Conservation (phyloP, 2,113 vertebrate genomes). For the Anhinga anhinga region DNA sequence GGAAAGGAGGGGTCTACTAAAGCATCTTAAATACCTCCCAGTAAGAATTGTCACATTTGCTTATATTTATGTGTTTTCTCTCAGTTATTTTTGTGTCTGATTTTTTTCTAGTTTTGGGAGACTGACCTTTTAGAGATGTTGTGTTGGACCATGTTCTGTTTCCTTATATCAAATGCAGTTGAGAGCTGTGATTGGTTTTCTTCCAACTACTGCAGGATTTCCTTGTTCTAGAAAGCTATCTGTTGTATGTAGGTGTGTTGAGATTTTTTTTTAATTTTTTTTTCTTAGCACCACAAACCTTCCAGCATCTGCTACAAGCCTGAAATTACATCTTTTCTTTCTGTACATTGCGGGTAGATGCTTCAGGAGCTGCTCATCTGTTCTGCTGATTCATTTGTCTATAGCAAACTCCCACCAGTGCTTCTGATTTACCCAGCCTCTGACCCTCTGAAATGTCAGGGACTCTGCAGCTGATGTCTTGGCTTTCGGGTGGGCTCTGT, state of each 20-base stretch:
- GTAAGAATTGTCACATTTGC: background rate
- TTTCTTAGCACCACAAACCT: slow-evolving; percentile 13
- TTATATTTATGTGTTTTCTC: slow-evolving; percentile 12
- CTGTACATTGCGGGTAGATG: background rate
- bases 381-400: slow-evolving; percentile 15
- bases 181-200: background rate
- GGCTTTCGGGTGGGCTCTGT: background rate
- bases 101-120: slow-evolving; percentile 11
- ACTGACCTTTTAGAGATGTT: background rate
- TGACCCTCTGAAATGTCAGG: background rate
- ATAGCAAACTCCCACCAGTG: background rate
- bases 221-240: slow-evolving; percentile 19
- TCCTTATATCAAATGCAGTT: background rate
- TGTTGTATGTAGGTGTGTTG: background rate
- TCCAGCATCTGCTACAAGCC: slow-evolving; percentile 32
- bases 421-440: background rate
- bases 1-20: background rate
- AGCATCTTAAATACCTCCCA: background rate
- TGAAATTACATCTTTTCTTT: background rate
- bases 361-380: slow-evolving; percentile 13
- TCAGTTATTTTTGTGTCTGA: background rate
- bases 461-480: background rate
- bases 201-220: slow-evolving; percentile 39
- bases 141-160: background rate
- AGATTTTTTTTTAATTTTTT: background rate